Evolutionary conservation across 2,888 invertebrate species (phyloP), one percentile per base, ranked within the genome.

Genomic region (Creontiades dilutus): DNA sequence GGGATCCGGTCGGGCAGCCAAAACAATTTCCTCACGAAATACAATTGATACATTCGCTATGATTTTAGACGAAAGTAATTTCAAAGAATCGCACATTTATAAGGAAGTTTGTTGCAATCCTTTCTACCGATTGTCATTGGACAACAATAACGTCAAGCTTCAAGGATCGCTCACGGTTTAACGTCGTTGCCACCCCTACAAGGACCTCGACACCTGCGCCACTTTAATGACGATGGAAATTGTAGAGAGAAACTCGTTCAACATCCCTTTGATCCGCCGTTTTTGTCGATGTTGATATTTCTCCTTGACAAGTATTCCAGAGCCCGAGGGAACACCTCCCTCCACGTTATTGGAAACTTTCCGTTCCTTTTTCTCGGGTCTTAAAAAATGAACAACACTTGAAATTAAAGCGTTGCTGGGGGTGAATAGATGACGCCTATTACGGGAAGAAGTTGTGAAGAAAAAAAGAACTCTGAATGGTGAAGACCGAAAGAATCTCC

Each of bases 1-100:
- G 68, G 86, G 23, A 75, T 23, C 0, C 86, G 75, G n/a, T 86
- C 48, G 0, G 86, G 86, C 7, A 86, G 47, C 86, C 86, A 86
- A 75, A 86, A 86, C 14, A 75, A 23, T 19, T 52, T 75, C 19
- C 75, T 85, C 11, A 55, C 85, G 19, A 85, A 85, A 57, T 57
- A 85, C 57, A 85, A 27, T 28, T 27, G 57, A 1, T n/a, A n/a
- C n/a, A n/a, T n/a, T n/a, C n/a, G n/a, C n/a, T n/a, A n/a, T n/a
- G n/a, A n/a, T n/a, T n/a, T n/a, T n/a, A n/a, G n/a, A n/a, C n/a
- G n/a, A n/a, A n/a, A n/a, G n/a, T n/a, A n/a, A n/a, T n/a, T n/a
- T n/a, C n/a, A n/a, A n/a, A n/a, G n/a, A n/a, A n/a, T n/a, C n/a
- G n/a, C n/a, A n/a, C n/a, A n/a, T n/a, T n/a, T n/a, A n/a, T n/a